A percentile compares a stretch with the other conserved stretches of the same genome.
These are phyloP conservation scores for Hylaeus anthracinus DNA, from an alignment of 1,140 invertebrate genomes.

Conservation along the genomic window DNA sequence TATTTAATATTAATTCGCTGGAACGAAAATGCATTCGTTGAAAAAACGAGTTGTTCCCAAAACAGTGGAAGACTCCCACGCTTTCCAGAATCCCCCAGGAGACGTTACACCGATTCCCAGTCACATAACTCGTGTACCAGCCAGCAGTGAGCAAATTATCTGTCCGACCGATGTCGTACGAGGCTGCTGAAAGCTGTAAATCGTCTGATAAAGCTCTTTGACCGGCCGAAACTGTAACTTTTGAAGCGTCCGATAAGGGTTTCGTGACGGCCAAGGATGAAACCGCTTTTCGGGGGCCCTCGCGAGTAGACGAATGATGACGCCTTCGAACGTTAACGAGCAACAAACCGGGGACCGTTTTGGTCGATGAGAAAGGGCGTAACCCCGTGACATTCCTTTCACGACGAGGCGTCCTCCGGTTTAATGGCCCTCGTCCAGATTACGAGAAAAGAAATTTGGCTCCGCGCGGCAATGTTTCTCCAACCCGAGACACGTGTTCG, in stretches of 20 bases:
- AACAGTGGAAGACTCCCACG: neutral
- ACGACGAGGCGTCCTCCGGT: conserved; percentile 30
- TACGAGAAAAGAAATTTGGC: conserved; percentile 46
- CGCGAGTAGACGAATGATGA: neutral
- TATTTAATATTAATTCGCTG: no score
- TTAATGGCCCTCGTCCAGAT: conserved; percentile 57
- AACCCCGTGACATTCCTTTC: conserved; percentile 56
- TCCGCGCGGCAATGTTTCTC: neutral
- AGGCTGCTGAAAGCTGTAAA: conserved; percentile 60
- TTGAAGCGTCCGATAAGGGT: conserved; percentile 40
- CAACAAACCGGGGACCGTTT: conserved; percentile 5
- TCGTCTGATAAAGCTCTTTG: conserved; percentile 53
- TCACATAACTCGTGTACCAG: conserved; percentile 16
- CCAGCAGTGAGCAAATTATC: conserved; percentile 52
- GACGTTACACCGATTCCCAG: conserved; percentile 18
- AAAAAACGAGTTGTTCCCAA: neutral
- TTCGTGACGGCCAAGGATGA: neutral
- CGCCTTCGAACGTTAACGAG: conserved; percentile 36
- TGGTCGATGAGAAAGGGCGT: conserved; percentile 43
- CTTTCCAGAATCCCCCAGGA: neutral
- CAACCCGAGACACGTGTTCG: conserved; percentile 30
- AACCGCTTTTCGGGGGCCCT: neutral
- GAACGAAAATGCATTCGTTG: no score
- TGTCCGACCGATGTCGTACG: conserved; percentile 14
- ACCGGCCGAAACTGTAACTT: conserved; percentile 41